Evolutionary conservation across 2,888 invertebrate genomes (phyloP), one percentile per base, ranked within the genome.

Genomic region (Epistrophe grossulariae): DNA sequence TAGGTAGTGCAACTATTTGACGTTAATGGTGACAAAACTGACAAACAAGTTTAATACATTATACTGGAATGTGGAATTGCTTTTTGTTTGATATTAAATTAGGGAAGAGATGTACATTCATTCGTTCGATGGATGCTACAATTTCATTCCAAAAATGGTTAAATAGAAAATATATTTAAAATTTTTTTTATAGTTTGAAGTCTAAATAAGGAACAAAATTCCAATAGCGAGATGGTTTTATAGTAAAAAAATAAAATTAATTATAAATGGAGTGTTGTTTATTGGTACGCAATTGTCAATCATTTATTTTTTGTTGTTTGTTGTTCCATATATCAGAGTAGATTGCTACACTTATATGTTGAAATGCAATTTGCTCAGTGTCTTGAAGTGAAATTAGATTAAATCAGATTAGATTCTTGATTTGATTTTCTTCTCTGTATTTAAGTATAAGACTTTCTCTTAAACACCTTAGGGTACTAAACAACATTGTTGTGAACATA

Each of bases 131-230:
- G 17, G 55, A 55, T 70, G 70, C 28, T 55, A 38, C 50, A 28
- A 15, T 71, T 72, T 43, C 7, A 43, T 19, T 60, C 57, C 52
- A 8, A 66, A 82, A 68, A 72, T 35, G 82, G 82, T 68, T 55
- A 60, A 72, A 78, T 68, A 68, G 82, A 82, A 82, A 82, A 78
- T 59, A 72, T 59, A 66, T 57, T 76, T 35, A 4, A 48, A 38
- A 40, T 24, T 4, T 48, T 59, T 62, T 10, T 10, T 50, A n/a
- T 13, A 19, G 19, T 40, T 62, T 24, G 24, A 55, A 9, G 15
- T 11, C 70, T 35, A 24, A 55, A 55, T 70, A 70, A 55, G 70
- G 70, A 70, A 55, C 11, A 43, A 55, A 55, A 68, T 48, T 5
- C 50, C 45, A 57, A 64, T 9, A 9, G 40, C 15, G 15, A 62